Evolutionary conservation across 2,888 invertebrate genomes (phyloP).

Genomic region (Ophion ventricosus): DNA sequence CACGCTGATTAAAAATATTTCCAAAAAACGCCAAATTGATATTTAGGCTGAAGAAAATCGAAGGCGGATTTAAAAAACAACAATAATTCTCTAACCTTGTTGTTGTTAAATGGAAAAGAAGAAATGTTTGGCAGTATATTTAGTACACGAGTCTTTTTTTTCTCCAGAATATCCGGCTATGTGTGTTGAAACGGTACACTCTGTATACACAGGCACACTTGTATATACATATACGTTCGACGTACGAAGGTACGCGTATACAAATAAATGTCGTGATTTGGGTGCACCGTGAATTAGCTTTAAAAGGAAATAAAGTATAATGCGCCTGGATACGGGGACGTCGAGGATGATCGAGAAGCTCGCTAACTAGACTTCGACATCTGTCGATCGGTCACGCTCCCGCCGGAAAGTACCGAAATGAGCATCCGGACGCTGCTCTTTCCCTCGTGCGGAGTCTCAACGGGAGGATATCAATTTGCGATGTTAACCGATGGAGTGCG

Average conservation of each 20-base stretch:
- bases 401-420: conserved; percentile 11
- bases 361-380: conserved; percentile 80
- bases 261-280: conserved; percentile 11
- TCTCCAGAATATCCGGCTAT: too few relatives aligned
- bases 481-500: conserved; percentile 24
- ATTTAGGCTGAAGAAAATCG: too few relatives aligned
- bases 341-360: conserved; percentile 74
- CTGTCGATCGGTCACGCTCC: conserved; percentile 80
- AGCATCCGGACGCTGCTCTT: conserved; percentile 69
- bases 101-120: too few relatives aligned
- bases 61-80: too few relatives aligned
- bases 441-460: conserved; percentile 23
- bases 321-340: conserved; percentile 43
- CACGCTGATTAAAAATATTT: too few relatives aligned
- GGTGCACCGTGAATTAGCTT: conserved; percentile 7
- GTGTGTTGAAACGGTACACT: neutral
- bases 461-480: conserved; percentile 26
- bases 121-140: too few relatives aligned
- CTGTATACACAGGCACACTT: neutral
- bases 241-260: neutral
- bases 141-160: too few relatives aligned
- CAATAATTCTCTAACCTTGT: too few relatives aligned
- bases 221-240: neutral
- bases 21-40: too few relatives aligned
- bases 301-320: conserved; percentile 39